Base-by-base conservation (phyloP, 2,113 vertebrate genomes). In the Lucifuga dentata region DNA sequence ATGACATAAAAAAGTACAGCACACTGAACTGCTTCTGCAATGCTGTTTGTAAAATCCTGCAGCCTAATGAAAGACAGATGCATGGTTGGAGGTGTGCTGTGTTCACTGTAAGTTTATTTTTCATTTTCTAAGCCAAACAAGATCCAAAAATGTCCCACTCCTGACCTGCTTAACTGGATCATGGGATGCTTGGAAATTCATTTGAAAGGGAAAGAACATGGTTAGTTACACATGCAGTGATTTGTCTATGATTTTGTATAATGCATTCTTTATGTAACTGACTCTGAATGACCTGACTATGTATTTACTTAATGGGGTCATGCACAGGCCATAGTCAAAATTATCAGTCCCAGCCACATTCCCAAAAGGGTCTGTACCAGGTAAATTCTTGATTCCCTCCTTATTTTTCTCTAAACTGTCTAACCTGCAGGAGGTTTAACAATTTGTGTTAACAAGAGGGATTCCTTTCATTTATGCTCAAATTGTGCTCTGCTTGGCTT, bases 401-500 rank as follows among this genome's bases (percentile, higher is more conserved):
- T 66, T 44, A 32, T 73, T 84, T 82, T 57, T 58, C 38, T 59
- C 60, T 60, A 60, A 82, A 72, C 45, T 68, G 49, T 29, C n/a
- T 33, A 48, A 46, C 73, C 73, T 67, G 26, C 55, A 49, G 73
- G 61, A 65, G 61, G 62, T 75, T 87, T 70, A 69, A 84, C 78
- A 73, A 77, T 84, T 68, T 59, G 73, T 68, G 63, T 71, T 84
- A 85, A 87, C 80, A 80, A 78, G 80, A 81, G 63, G 62, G 61
- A 83, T 67, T 65, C 53, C 76, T 48, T 71, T 67, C 61, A 78
- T 86, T 72, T 57, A 72, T 83, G 53, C 40, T 75, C 64, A 66
- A 78, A 71, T 59, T 57, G 48, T 72, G 56, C 74, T 70, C 71
- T 56, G 75, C 70, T 73, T 41, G 7, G 36, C 65, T 61, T 79